Percentiles rank a stretch among this genome's conserved stretches.
phyloP scores from a whole-genome alignment of 2,113 vertebrate genomes.

The Chaetodon auriga region DNA sequence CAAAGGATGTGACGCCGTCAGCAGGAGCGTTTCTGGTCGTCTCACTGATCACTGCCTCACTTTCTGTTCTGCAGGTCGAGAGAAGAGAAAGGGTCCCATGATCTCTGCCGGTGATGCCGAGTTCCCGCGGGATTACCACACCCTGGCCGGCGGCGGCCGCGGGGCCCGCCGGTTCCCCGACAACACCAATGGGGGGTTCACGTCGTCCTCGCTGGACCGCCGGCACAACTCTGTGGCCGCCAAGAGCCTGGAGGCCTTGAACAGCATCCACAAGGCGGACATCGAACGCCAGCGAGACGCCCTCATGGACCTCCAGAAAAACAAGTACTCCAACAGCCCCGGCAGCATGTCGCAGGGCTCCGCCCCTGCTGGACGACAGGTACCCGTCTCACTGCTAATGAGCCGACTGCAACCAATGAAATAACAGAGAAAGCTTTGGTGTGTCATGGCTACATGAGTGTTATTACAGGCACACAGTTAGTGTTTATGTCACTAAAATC shows the following conservation, averaged over 20 bases:
- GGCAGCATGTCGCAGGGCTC: slow-evolving; percentile 77
- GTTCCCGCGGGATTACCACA: slow-evolving; percentile 95
- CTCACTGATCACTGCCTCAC: slow-evolving; percentile 1
- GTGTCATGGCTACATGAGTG: neutral
- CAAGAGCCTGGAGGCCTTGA: slow-evolving; percentile 94
- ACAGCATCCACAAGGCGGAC: slow-evolving; percentile 93
- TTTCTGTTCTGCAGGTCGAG: slow-evolving; percentile 85
- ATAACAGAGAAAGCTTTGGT: neutral
- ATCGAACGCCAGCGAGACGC: slow-evolving; percentile 93
- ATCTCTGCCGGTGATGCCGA: slow-evolving; percentile 97
- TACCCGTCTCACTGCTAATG: neutral
- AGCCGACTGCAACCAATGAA: neutral
- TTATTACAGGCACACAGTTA: neutral
- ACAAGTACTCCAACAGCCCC: slow-evolving; percentile 89
- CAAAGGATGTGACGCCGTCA: neutral
- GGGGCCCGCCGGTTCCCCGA: slow-evolving; percentile 91
- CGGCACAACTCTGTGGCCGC: slow-evolving; percentile 92
- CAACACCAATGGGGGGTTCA: slow-evolving; percentile 89
- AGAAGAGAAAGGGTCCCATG: slow-evolving; percentile 94
- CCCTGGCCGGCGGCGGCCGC: slow-evolving; percentile 88
- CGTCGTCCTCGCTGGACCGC: slow-evolving; percentile 91
- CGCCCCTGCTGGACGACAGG: slow-evolving; percentile 67
- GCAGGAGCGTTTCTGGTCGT: neutral
- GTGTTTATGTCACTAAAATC: neutral
- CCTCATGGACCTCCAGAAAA: slow-evolving; percentile 95